Conservation (phyloP, 2,113 vertebrate species). For the Galemys pyrenaicus region DNA sequence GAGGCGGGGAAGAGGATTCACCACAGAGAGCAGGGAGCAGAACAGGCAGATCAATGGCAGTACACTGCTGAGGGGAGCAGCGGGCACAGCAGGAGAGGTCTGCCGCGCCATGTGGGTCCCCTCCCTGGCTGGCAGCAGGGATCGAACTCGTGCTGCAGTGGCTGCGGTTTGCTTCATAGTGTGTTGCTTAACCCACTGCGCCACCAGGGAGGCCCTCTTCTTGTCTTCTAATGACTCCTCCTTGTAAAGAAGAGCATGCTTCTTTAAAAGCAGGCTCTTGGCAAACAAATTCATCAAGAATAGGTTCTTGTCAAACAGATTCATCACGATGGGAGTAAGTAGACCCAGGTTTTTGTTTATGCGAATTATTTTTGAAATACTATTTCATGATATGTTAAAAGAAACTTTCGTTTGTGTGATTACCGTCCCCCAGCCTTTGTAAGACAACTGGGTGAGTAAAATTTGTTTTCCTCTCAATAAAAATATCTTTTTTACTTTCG, state of each 20-base stretch:
- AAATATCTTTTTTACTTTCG: constrained; percentile 29
- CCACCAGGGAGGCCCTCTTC: too few species aligned
- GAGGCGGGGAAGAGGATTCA: too few species aligned
- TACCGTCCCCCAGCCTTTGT: background rate
- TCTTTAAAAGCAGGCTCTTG: background rate
- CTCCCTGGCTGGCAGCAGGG: too few species aligned
- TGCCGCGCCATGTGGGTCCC: too few species aligned
- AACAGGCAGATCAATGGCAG: too few species aligned
- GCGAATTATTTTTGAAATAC: constrained; percentile 8
- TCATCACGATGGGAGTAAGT: background rate
- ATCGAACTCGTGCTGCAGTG: too few species aligned
- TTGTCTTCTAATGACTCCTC: background rate
- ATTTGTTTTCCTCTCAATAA: background rate
- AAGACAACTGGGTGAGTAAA: background rate
- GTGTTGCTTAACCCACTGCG: too few species aligned
- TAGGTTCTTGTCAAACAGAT: background rate
- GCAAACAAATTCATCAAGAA: background rate
- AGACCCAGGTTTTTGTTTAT: background rate
- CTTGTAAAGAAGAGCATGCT: background rate
- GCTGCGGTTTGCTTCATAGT: too few species aligned
- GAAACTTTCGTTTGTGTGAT: constrained; percentile 20
- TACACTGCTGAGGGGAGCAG: too few species aligned
- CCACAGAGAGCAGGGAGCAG: too few species aligned
- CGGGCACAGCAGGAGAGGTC: too few species aligned
- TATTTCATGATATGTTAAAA: constrained; percentile 14